A percentile compares a stretch with the other conserved stretches of the same genome.
phyloP scores from a whole-genome alignment of 2,797 vertebrate genomes.

The Setipinna tenuifilis region DNA sequence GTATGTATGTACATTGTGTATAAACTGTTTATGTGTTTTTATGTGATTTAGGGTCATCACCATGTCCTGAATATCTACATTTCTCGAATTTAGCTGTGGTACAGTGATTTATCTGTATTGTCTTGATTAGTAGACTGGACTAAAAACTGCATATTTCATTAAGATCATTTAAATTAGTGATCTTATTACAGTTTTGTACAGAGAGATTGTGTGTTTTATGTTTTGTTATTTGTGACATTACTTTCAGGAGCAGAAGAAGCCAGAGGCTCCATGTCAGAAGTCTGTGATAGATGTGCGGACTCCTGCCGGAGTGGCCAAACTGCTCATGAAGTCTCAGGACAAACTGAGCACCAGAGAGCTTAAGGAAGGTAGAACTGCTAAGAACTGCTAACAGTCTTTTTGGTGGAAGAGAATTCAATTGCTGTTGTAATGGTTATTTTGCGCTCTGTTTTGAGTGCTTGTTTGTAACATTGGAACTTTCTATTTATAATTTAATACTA shows the following conservation, averaged over 20 bases:
- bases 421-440: neutral
- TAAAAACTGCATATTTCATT: neutral
- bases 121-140: neutral
- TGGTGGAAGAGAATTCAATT: neutral
- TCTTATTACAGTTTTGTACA: neutral
- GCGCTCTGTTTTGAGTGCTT: neutral
- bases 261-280: constrained; percentile 67
- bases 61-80: neutral
- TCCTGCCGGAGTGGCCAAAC: constrained; percentile 83
- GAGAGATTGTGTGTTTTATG: neutral
- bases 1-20: neutral
- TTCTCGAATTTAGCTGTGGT: neutral
- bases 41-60: neutral
- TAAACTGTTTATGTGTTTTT: neutral
- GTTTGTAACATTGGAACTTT: neutral
- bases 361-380: constrained; percentile 75
- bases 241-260: constrained; percentile 64
- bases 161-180: neutral
- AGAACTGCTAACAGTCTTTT: neutral
- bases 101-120: neutral
- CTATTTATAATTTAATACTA: too few species aligned
- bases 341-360: constrained; percentile 80
- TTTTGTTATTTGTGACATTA: neutral
- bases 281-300: constrained; percentile 75
- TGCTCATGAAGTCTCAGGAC: constrained; percentile 82